Evolutionary conservation across 1,140 invertebrate species (phyloP).

Genomic region (Bemisia tabaci): DNA sequence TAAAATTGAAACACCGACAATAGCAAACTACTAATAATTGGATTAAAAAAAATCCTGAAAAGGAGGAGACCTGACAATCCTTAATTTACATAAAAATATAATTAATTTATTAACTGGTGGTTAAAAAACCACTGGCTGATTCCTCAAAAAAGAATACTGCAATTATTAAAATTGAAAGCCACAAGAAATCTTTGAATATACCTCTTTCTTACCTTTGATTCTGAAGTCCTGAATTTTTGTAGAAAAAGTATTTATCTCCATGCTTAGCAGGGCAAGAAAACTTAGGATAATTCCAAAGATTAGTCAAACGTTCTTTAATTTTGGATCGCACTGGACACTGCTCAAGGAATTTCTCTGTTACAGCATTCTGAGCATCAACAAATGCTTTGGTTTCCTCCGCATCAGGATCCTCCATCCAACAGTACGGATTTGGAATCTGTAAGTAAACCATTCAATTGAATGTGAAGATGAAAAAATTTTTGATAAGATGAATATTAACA

Average conservation of each 20-base stretch:
- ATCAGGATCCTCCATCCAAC: slow-evolving; percentile 95
- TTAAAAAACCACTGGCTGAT: too few relatives aligned
- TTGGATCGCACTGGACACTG: slow-evolving; percentile 54
- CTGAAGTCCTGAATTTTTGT: slow-evolving; percentile 88
- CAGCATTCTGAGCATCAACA: slow-evolving; percentile 80
- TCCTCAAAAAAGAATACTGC: too few relatives aligned
- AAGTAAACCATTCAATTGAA: too few relatives aligned
- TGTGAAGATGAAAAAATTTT: neutral
- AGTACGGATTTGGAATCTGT: slow-evolving; percentile 81
- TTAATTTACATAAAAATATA: too few relatives aligned
- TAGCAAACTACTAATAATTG: too few relatives aligned
- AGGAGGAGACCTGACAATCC: too few relatives aligned
- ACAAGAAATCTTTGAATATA: too few relatives aligned
- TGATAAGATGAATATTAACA: neutral
- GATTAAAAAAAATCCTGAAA: too few relatives aligned
- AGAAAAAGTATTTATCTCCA: slow-evolving; percentile 83
- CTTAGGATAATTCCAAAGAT: slow-evolving; percentile 94
- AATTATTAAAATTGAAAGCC: neutral
- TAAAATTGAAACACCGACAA: too few relatives aligned
- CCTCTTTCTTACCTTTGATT: slow-evolving; percentile 88
- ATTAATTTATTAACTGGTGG: too few relatives aligned
- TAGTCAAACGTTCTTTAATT: slow-evolving; percentile 62
- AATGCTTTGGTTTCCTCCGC: slow-evolving; percentile 80
- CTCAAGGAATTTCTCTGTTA: slow-evolving; percentile 75
- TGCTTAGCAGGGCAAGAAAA: slow-evolving; percentile 73